phyloP scores from a whole-genome alignment of 2,888 invertebrate genomes.

The Lamellibrachia columna region DNA sequence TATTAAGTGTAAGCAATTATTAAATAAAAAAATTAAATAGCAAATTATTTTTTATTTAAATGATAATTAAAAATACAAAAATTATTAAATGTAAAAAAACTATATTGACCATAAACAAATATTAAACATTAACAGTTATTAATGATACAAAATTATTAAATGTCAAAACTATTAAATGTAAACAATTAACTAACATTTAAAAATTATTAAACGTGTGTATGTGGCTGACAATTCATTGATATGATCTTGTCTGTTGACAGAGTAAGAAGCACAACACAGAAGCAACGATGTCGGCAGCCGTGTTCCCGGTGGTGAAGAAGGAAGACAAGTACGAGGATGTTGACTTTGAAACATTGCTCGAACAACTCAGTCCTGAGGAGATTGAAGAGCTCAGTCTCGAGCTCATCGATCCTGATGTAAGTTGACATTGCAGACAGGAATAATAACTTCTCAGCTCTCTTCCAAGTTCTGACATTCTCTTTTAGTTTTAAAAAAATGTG shows the following conservation, averaged over 20 bases:
- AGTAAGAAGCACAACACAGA: not conserved
- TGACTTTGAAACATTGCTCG: slow-evolving; percentile 90
- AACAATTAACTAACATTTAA: too few species aligned
- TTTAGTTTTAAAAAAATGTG: not conserved
- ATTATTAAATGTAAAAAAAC: too few species aligned
- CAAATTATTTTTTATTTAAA: too few species aligned
- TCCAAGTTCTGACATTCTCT: not conserved
- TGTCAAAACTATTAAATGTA: too few species aligned
- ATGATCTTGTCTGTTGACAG: not conserved
- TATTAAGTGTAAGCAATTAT: too few species aligned
- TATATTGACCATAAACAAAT: too few species aligned
- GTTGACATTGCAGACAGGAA: slow-evolving; percentile 64
- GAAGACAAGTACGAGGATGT: slow-evolving; percentile 27
- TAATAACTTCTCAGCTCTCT: not conserved
- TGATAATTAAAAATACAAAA: too few species aligned
- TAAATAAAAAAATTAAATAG: too few species aligned
- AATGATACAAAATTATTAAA: too few species aligned
- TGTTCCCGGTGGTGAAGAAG: not conserved
- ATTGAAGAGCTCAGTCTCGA: slow-evolving; percentile 96
- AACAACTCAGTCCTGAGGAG: slow-evolving; percentile 93
- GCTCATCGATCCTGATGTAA: slow-evolving; percentile 96
- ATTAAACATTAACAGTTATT: too few species aligned
- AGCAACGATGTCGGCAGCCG: not conserved
- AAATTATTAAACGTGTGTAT: not conserved
- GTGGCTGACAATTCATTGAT: not conserved